Percentiles rank a stretch among this genome's conserved stretches.
Evolutionary conservation across 92 coral and sea anemone species (phyloP).

Genomic region (Umimayanthus chanpuru): DNA sequence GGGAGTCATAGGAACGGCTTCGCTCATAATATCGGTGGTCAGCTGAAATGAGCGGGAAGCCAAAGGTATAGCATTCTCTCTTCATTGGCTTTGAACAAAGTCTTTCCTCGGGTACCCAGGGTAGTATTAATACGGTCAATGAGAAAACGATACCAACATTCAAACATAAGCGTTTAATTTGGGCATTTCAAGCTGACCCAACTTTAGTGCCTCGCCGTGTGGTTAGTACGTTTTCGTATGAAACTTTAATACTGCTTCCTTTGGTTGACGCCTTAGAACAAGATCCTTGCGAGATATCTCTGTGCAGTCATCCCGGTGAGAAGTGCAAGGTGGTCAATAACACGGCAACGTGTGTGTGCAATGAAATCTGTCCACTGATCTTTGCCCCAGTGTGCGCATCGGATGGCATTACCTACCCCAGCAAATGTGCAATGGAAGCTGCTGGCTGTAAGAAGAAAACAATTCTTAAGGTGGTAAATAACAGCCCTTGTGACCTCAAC

Average conservation of each 20-base stretch:
- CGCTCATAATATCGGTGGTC: background rate
- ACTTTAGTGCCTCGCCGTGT: constrained; percentile 8
- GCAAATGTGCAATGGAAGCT: constrained; percentile 41
- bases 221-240: background rate
- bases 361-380: constrained; percentile 2
- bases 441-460: constrained; percentile 37
- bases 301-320: constrained; percentile 59
- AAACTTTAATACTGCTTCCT: background rate
- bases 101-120: background rate
- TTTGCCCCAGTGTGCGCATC: constrained; percentile 43
- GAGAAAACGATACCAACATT: too few species aligned
- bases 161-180: too few species aligned
- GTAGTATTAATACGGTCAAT: too few species aligned
- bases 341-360: constrained; percentile 29
- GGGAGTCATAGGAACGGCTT: background rate
- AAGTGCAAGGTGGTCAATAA: constrained; percentile 18
- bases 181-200: background rate
- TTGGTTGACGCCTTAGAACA: constrained; percentile 1
- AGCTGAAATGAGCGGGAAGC: too few species aligned
- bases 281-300: constrained; percentile 68
- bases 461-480: constrained; percentile 31
- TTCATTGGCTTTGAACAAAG: too few species aligned
- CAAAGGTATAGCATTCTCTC: too few species aligned
- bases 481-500: constrained; percentile 43
- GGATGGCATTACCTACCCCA: constrained; percentile 35